Evolutionary conservation across 2,797 vertebrate species (phyloP), one percentile per base, ranked within the genome.

Genomic region (Eulemur coronatus): DNA sequence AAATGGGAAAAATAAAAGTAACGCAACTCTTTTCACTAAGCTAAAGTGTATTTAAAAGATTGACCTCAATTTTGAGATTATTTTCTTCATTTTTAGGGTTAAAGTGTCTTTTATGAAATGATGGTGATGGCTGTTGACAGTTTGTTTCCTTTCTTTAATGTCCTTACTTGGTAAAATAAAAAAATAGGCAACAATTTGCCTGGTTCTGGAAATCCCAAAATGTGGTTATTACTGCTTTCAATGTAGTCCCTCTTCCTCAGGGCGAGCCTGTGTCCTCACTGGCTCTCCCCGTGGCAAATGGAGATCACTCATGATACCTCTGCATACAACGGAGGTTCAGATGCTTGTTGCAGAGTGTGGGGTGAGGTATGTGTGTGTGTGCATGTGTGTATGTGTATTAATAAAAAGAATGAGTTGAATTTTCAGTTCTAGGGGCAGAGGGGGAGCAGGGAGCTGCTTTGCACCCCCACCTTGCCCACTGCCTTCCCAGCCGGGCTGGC

Each of bases 71-170:
- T 81, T 59, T 78, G 80, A 91, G 87, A 76, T 59, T 46, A 61
- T 93, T 20, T 57, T 78, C 24, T 87, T 61, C 7, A 35, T 84
- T 91, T 84, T 63, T 89, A 88, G 67, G 14, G 26, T 95, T 81
- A 86, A 85, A 82, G 78, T 86, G 26, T 65, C 67, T 92, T 89
- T 97, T 50, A 82, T 50, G n/a, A 84, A 84, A 4, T 75, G 59
- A 91, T 76, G 52, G 88, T 65, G 59, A 78, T 70, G 38, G 55
- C 3, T 43, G 9, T 50, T 50, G 15, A 75, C 15, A n/a, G 63
- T n/a, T 30, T 75, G 63, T 52, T 69, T 61, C 33, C 84, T 38
- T 55, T 65, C 59, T 80, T 33, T 55, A 90, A 76, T 38, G 11
- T 59, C 18, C 4, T 50, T 86, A 41, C 18, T 48, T 75, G 8